Base-by-base conservation (phyloP, 2,888 invertebrate genomes). In the Drosophila kambysellisi region DNA sequence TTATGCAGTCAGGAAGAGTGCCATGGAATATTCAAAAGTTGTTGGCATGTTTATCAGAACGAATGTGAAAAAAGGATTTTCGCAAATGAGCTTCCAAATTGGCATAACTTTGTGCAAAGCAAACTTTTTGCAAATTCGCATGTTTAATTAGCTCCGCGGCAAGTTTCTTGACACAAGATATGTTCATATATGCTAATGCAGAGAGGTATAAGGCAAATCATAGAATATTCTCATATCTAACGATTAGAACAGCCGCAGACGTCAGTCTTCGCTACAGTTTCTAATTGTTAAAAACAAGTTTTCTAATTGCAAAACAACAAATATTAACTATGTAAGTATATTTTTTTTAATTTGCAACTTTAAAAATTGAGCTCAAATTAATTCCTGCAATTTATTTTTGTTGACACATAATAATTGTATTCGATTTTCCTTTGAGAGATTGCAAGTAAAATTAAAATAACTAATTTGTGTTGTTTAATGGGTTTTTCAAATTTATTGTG, bases 41-140 rank as follows among this genome's bases (percentile, higher is more conserved):
- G 70, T 58, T 87, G 88, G 84, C 89, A 77, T 87, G 87, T 85
- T 86, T 86, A 87, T 85, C 85, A 87, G 76, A 76, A 71, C 37
- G 70, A 77, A 83, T 79, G 76, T 63, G 84, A 60, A 61, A 69
- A 72, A 63, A 67, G 86, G 58, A 74, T 87, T 82, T 76, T 74
- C 68, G 79, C 79, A 87, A 83, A 82, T 89, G 83, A 86, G 83
- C 74, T 76, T 66, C 83, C 69, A 73, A 85, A 85, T 89, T 85
- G 88, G 79, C 88, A 77, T 82, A 84, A 85, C 84, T 89, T 89
- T 75, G 63, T 41, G 33, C 35, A 15, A 53, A 32, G 54, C 54
- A 46, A 35, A 70, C 53, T 66, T 76, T 76, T 70, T 37, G 46
- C 59, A 35, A 37, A 66, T 73, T 82, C 52, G 78, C 75, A 74